Conservation (phyloP, 1,140 invertebrate genomes). For the Bursaphelenchus mucronatus region DNA sequence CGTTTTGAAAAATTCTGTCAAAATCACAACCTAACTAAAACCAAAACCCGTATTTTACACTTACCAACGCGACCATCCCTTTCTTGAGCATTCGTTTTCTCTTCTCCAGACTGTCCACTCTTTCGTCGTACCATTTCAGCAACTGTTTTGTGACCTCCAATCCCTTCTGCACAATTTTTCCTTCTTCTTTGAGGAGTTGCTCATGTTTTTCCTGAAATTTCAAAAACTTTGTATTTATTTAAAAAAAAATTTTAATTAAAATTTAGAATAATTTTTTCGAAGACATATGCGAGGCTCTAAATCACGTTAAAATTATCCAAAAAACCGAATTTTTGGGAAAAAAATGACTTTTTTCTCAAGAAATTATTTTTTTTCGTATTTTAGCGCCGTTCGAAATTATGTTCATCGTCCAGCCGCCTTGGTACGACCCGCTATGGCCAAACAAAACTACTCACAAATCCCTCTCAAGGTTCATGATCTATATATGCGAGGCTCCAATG, state of each 20-base stretch:
- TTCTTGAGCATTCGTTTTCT: conserved; percentile 42
- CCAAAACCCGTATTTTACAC: conserved; percentile 8
- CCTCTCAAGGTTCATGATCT: conserved; percentile 39
- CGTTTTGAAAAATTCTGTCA: no score
- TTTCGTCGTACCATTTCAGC: conserved; percentile 39
- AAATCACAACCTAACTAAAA: no score
- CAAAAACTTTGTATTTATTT: neutral
- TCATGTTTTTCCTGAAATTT: conserved; percentile 51
- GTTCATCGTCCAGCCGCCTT: conserved; percentile 32
- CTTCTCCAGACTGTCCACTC: conserved; percentile 46
- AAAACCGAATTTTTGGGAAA: no score
- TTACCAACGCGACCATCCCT: conserved; percentile 56
- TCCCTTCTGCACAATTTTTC: conserved; percentile 32
- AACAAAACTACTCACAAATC: conserved; percentile 8
- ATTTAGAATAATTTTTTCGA: no score
- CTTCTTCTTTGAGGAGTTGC: conserved; percentile 45
- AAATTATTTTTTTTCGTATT: no score
- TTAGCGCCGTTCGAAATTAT: no score
- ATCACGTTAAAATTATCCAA: no score
- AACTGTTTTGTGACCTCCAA: conserved; percentile 33
- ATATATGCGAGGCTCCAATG: no score
- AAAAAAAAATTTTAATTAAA: no score
- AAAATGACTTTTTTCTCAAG: no score
- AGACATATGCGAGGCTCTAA: no score
- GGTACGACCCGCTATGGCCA: conserved; percentile 31